Evolutionary conservation across 2,888 invertebrate species (phyloP), one percentile per base, ranked within the genome.

Genomic region (Aethes cnicana): DNA sequence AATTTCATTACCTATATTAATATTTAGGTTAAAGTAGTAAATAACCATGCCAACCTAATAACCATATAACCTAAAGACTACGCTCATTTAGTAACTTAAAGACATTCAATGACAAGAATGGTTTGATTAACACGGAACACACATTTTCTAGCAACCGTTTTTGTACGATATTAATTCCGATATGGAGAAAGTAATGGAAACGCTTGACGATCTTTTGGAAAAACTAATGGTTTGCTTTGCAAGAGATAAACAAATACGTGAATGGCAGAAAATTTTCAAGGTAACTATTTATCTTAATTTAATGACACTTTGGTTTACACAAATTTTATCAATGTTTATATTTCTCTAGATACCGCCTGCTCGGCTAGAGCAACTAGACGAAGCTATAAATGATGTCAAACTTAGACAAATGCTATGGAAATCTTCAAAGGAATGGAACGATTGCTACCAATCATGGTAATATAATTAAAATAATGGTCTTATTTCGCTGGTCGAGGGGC

Each of bases 201-300:
- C 92, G 5, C 84, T 97, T 3, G 91, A 91, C 4, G 91, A 91
- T 1, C 82, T 97, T 0, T 82, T 91, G 53, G 91, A 91, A 1
- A 92, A 92, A 55, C 86, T 97, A 14, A 79, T 82, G 8, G 91
- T 81, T 0, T 94, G 94, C 56, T 91, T 93, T 43, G 89, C 91
- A n/a, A 87, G 91, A 50, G 95, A 96, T 0, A 92, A 92, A 47
- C 93, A 95, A 66, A 96, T 94, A 71, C 93, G 95, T 57, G 91
- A 92, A 0, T 95, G 95, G 85, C 97, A 97, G 77, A 96, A 95
- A 74, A 93, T 94, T 69, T 96, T 97, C 68, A 94, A 95, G 90
- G 95, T 95, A 53, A 30, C 12, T n/a, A n/a, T n/a, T n/a, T n/a
- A n/a, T 17, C 17, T 33, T 28, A 1, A 1, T 3, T 16, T 9